These are phyloP conservation scores for Tethea ocularis DNA, from an alignment of 2,888 invertebrate genomes.

Conservation along the genomic window DNA sequence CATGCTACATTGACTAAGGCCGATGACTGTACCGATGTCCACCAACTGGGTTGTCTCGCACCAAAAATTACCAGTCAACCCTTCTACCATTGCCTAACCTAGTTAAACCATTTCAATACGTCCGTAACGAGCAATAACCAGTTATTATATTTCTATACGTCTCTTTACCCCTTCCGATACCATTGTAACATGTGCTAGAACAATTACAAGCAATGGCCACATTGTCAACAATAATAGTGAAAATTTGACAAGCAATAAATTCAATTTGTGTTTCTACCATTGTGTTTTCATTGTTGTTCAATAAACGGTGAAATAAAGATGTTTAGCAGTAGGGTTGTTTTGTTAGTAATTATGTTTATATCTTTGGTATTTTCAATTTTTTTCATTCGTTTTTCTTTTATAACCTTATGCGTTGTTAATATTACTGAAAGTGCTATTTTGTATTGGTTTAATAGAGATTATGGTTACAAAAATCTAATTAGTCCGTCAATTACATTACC, in stretches of 20 bases:
- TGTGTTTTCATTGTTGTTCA: slow-evolving; percentile 60
- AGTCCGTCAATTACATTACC: too few relatives aligned
- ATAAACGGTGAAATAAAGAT: slow-evolving; percentile 69
- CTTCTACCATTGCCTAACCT: not conserved
- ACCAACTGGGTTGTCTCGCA: too few relatives aligned
- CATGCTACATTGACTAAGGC: too few relatives aligned
- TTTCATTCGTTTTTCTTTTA: too few relatives aligned
- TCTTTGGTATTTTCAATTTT: not conserved
- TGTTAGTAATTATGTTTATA: slow-evolving; percentile 17
- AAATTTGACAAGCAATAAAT: slow-evolving; percentile 80
- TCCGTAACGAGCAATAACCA: slow-evolving; percentile 49
- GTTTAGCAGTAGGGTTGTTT: slow-evolving; percentile 49
- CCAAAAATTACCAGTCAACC: too few relatives aligned
- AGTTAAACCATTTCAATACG: slow-evolving; percentile 35
- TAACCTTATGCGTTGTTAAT: too few relatives aligned
- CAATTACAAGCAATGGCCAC: slow-evolving; percentile 68
- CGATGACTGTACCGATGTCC: too few relatives aligned
- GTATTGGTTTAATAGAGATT: too few relatives aligned
- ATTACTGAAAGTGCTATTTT: too few relatives aligned
- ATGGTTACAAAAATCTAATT: too few relatives aligned
- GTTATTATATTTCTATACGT: slow-evolving; percentile 37
- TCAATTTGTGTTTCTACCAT: slow-evolving; percentile 62
- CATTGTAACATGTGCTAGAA: slow-evolving; percentile 71
- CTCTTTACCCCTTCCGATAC: slow-evolving; percentile 66
- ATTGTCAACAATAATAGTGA: slow-evolving; percentile 61